Conservation (phyloP, 2,113 vertebrate species). For the Erinaceus europaeus region DNA sequence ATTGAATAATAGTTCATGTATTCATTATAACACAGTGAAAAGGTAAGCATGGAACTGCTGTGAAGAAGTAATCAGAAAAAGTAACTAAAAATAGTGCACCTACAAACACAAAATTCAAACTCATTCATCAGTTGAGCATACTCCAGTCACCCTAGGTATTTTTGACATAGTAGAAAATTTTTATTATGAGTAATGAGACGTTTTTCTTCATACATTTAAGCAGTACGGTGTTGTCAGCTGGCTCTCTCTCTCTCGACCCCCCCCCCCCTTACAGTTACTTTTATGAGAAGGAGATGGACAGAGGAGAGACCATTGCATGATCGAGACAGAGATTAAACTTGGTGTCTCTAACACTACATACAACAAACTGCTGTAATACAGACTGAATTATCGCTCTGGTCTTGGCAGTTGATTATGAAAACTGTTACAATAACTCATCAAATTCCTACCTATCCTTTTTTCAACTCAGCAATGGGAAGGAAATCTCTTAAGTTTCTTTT, state of each 20-base stretch:
- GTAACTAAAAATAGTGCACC: not conserved
- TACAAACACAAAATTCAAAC: not conserved
- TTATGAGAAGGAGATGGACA: too few species aligned
- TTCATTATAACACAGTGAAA: not conserved
- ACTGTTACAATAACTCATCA: not conserved
- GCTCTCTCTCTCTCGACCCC: too few species aligned
- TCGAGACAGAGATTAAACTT: too few species aligned
- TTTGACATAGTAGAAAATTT: not conserved
- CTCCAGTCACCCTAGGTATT: not conserved
- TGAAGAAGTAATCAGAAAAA: slow-evolving; percentile 16
- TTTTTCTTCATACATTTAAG: not conserved
- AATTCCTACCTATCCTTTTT: not conserved
- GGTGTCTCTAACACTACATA: too few species aligned
- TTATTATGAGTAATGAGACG: not conserved
- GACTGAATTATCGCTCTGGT: too few species aligned
- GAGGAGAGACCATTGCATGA: too few species aligned
- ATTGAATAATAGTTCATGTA: not conserved
- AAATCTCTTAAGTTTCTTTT: not conserved
- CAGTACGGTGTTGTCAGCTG: not conserved
- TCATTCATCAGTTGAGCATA: not conserved
- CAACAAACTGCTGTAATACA: too few species aligned
- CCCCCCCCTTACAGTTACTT: too few species aligned
- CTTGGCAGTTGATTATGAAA: not conserved
- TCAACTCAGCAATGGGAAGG: not conserved
- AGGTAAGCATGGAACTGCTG: not conserved